Percentiles rank a stretch among this genome's conserved stretches.
Conservation (phyloP, 2,113 vertebrate genomes). For the Silurus glanis region DNA sequence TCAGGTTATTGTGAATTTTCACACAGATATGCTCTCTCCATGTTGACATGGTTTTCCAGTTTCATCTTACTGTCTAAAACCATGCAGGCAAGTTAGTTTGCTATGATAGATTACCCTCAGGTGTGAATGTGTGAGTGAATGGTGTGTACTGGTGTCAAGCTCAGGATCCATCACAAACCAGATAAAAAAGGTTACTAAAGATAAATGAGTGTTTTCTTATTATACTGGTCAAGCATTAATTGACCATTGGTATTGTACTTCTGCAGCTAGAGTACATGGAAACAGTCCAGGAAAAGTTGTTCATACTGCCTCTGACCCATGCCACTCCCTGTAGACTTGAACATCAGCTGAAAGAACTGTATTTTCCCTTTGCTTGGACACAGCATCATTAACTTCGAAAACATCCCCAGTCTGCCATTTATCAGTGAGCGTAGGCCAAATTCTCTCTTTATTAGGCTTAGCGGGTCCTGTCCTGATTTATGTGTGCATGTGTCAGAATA, state of each 20-base stretch:
- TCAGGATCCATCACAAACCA: not conserved
- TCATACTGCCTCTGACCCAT: not conserved
- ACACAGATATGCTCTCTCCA: not conserved
- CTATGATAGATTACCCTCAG: not conserved
- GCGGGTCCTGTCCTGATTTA: slow-evolving; percentile 2
- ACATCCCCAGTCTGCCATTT: slow-evolving; percentile 34
- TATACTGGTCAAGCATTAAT: not conserved
- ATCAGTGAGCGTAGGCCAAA: slow-evolving; percentile 38
- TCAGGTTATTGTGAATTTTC: not conserved
- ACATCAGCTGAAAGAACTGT: slow-evolving; percentile 3
- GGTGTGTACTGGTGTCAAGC: not conserved
- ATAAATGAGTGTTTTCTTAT: not conserved
- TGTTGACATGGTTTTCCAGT: not conserved
- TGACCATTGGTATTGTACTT: slow-evolving; percentile 9
- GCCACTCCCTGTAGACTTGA: not conserved
- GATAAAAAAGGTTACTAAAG: not conserved
- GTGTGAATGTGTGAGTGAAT: not conserved
- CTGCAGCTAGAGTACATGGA: not conserved
- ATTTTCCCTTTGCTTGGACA: slow-evolving; percentile 15
- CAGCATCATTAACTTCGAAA: slow-evolving; percentile 41
- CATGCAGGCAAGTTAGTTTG: not conserved
- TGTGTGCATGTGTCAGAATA: not conserved
- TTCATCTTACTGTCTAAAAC: not conserved
- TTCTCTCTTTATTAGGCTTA: slow-evolving; percentile 25
- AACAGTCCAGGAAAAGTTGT: slow-evolving; percentile 20